Evolutionary conservation across 2,888 invertebrate species (phyloP), one percentile per base, ranked within the genome.

Genomic region (Dione juno): DNA sequence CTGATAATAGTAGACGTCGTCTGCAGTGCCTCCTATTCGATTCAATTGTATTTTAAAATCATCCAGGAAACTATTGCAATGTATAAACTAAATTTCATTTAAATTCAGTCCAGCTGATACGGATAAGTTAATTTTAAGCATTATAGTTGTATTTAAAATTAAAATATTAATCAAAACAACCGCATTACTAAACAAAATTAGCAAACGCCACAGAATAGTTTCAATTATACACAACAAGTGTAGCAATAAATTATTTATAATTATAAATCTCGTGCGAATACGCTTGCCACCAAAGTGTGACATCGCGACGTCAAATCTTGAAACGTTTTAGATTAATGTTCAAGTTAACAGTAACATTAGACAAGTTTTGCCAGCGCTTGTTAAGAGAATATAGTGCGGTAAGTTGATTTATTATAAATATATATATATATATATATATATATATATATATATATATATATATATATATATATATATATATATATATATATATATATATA

Each of bases 181-280:
- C 48, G 16, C 48, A 8, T 10, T 9, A 48, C 19, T 40, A 57
- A 57, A 57, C 57, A 57, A 16, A 16, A 40, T 11, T 16, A 40
- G 10, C 16, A 9, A 40, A 40, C n/a, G 11, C 28, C 8, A 28
- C 52, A n/a, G 9, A 57, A 37, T 40, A 37, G 16, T 57, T 57
- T 11, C 7, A 37, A 57, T 57, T 57, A 41, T 8, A 41, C 13
- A 28, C 3, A 13, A 19, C 19, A 58, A 58, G 7, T 58, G 16
- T 41, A 10, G 14, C 58, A 41, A 58, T 58, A 41, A 58, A 58
- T 58, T 58, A 41, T 41, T 58, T 58, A 58, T 41, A 54, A 54
- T 58, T 58, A 40, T 19, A 41, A 58, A 13, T 58, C 3, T 8
- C 41, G 14, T 19, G 19, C 19, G 58, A 58, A 58, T 14, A 58